Evolutionary conservation across 2,797 vertebrate species (phyloP), one percentile per base, ranked within the genome.

Genomic region (Protosalanx chinensis): DNA sequence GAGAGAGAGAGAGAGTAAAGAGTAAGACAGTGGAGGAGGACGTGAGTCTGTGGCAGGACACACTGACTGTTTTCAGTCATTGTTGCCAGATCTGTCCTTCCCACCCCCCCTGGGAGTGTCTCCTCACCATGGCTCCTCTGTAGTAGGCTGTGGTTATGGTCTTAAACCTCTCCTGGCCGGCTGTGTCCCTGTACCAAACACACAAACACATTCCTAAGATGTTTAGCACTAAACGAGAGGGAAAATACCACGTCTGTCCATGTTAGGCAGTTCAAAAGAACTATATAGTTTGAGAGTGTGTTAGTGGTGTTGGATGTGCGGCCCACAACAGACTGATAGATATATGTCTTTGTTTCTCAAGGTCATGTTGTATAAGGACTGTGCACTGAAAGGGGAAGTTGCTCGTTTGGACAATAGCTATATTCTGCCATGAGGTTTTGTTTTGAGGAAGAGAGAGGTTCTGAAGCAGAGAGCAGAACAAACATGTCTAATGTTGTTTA

Each of bases 81-180:
- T 37, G 35, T 8, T 37, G 7, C 7, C 35, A 37, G 35, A 37
- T 37, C 35, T 8, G 2, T 7, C 7, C 35, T 37, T 37, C 2
- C 78, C 81, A 76, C 82, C 72, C 68, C 58, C 73, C 74, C 66
- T 76, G 74, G 56, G 73, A 59, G 73, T 67, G 73, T 53, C 37
- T n/a, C 20, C 90, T 57, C 91, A 98, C 96, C 97, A 95, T 93
- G 58, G 97, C 97, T 84, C 97, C 96, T 33, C 96, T 93, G 88
- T 97, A 98, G 87, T 98, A 98, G 5, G 97, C 97, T 0, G 96
- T 98, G 0, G 97, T 98, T 81, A 98, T 98, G 73, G 96, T 98
- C 90, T 97, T 98, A 89, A 98, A 98, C 74, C 97, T 91, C 73
- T 98, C 96, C 79, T 98, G 97, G n/a, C 97, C 97, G 0, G 97